phyloP scores from a whole-genome alignment of 2,888 invertebrate species.

The Cerceris ruficornis region DNA sequence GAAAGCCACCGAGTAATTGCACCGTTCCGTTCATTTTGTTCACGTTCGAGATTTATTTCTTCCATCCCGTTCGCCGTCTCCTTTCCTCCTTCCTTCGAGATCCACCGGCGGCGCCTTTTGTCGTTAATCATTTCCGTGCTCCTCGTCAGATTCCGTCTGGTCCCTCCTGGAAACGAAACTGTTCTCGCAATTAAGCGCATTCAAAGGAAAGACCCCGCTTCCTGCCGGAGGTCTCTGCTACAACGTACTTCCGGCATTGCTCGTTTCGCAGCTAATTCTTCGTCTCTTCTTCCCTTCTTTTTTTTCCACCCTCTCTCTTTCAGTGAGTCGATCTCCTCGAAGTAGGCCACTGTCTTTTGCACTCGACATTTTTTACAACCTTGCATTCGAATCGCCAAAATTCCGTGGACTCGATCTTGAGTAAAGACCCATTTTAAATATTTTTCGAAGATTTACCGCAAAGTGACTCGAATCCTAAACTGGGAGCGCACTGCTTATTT shows the following conservation, averaged over 20 bases:
- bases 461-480: no score
- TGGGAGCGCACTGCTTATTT: no score
- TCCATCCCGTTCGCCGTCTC: conserved; percentile 30
- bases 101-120: conserved; percentile 56
- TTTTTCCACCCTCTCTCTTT: neutral
- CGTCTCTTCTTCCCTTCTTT: conserved; percentile 3
- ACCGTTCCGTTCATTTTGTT: conserved; percentile 51
- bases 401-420: no score
- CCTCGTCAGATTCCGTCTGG: conserved; percentile 55
- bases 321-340: conserved; percentile 3
- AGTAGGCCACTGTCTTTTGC: conserved; percentile 14
- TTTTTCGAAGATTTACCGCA: no score
- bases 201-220: conserved; percentile 65
- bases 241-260: conserved; percentile 60
- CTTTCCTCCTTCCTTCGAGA: conserved; percentile 33
- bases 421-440: no score
- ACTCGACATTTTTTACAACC: neutral
- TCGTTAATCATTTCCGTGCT: conserved; percentile 68
- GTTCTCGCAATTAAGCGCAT: conserved; percentile 72
- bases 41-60: conserved; percentile 56
- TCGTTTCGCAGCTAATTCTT: conserved; percentile 64
- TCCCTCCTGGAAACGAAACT: conserved; percentile 64
- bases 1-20: conserved; percentile 52
- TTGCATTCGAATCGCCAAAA: no score
- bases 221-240: conserved; percentile 45